These are phyloP conservation scores for Chionis minor DNA, from an alignment of 2,113 vertebrate genomes.

Conservation along the genomic window DNA sequence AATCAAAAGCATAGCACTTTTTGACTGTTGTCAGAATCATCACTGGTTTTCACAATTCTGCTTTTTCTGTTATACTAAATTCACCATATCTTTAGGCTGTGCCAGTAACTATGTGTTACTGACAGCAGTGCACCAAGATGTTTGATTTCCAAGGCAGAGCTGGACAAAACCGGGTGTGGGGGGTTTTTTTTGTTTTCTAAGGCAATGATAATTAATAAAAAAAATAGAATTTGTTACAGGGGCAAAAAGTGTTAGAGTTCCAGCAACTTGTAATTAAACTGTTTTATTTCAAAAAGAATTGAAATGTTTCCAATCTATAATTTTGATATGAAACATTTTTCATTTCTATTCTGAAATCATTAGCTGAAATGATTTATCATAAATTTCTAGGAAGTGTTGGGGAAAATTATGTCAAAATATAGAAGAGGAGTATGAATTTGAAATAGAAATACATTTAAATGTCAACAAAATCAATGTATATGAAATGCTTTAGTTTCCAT, in stretches of 20 bases:
- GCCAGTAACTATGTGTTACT: background rate
- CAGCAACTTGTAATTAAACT: background rate
- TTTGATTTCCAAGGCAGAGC: background rate
- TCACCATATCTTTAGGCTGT: background rate
- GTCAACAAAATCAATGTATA: background rate
- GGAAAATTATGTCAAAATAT: background rate
- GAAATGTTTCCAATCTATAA: background rate
- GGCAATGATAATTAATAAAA: background rate
- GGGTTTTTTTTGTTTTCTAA: background rate
- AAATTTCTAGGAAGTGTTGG: background rate
- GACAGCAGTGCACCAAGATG: background rate
- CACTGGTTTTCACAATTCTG: background rate
- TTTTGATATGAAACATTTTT: background rate
- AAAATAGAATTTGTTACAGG: background rate
- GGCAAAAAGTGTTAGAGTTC: background rate
- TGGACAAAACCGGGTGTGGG: background rate
- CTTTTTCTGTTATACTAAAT: background rate
- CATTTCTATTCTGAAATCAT: background rate
- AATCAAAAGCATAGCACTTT: background rate
- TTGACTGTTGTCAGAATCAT: background rate
- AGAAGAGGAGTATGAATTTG: background rate
- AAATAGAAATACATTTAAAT: background rate
- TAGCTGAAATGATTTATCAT: background rate
- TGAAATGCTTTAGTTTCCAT: background rate
- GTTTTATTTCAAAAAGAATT: background rate